Base-by-base conservation (phyloP, 2,113 vertebrate genomes). In the Cavia porcellus region DNA sequence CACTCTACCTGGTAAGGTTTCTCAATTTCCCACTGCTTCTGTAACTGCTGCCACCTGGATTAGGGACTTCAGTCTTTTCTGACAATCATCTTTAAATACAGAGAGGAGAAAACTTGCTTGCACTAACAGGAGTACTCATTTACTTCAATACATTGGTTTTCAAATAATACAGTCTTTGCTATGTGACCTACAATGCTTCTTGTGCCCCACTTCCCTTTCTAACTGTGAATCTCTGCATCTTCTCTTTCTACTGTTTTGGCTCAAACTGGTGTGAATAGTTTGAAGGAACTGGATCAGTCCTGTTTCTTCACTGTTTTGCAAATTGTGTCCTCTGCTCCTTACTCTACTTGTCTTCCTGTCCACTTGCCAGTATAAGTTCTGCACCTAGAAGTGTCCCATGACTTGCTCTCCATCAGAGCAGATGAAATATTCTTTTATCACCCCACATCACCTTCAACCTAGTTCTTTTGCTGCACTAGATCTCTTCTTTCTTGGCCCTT, bases 401-500 rank as follows among this genome's bases (percentile, higher is more conserved):
- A 28, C 3, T 0, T 20, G 2, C 20, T 92, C 3, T 12, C 89
- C 47, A 50, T 59, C 42, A 38, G 4, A 86, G 66, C 4, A 95
- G 66, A 55, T 72, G 14, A 15, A 68, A 85, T 28, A 30, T 30
- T 50, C 61, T 81, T 5, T 30, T 11, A 45, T 13, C 8, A 61
- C 45, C 32, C 17, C 14, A 2, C 1, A 3, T 14, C 13, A 2
- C 28, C 9, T 75, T 4, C 64, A 12, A 61, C 10, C 9, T 24
- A 22, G 25, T 32, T 13, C 11, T n/a, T 62, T 12, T 64, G 19
- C 11, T 52, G 4, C 8, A n/a, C 24, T 35, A 74, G 47, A 74
- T 38, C 5, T 25, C 0, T 30, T n/a, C n/a, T 13, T 47, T 47
- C 62, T 7, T 3, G 79, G 7, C 1, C 2, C 2, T 13, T 5